Evolutionary conservation across 2,797 vertebrate species (phyloP).

Genomic region (Balearica regulorum): DNA sequence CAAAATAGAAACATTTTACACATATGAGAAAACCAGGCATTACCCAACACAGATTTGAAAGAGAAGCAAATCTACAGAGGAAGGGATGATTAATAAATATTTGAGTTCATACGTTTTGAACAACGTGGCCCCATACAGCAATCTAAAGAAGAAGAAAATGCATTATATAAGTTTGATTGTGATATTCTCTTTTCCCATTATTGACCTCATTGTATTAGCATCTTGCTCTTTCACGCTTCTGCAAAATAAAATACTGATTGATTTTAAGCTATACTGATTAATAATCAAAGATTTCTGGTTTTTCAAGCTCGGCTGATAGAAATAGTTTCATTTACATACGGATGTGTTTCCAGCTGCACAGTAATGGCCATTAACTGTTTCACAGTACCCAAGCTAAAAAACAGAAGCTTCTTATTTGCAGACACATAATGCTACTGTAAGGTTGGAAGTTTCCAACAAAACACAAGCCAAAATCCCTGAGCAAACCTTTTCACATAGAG

Average conservation of each 20-base stretch:
- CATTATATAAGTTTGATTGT: constrained; percentile 40
- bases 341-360: constrained; percentile 61
- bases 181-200: constrained; percentile 29
- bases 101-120: neutral
- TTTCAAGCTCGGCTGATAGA: constrained; percentile 58
- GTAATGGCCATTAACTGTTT: constrained; percentile 65
- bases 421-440: neutral
- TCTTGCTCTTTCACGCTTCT: constrained; percentile 18
- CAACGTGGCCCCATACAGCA: neutral
- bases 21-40: neutral
- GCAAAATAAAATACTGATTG: constrained; percentile 66
- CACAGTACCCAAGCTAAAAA: constrained; percentile 24
- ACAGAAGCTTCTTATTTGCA: constrained; percentile 40
- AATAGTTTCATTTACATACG: constrained; percentile 67
- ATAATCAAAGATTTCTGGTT: constrained; percentile 54
- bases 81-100: constrained; percentile 41
- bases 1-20: constrained; percentile 22
- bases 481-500: neutral
- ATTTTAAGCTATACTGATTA: constrained; percentile 58
- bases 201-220: constrained; percentile 4
- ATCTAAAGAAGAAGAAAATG: constrained; percentile 45
- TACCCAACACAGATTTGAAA: neutral
- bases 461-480: neutral
- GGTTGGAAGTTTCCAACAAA: constrained; percentile 14
- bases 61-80: neutral